Evolutionary conservation across 1,140 invertebrate species (phyloP).

Genomic region (Leptoteleia sp.): DNA sequence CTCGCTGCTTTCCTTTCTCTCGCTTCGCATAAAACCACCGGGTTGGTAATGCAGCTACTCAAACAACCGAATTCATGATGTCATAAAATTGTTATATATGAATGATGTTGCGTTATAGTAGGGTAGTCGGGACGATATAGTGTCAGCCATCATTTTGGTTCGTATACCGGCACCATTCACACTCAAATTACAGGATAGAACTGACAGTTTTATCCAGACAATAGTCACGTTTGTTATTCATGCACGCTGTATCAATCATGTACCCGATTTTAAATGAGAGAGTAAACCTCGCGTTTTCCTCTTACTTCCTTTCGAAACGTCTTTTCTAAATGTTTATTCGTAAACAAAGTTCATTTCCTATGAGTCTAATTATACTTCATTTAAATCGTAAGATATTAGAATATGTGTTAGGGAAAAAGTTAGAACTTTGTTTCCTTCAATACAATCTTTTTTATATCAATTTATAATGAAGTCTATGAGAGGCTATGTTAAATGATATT

Average conservation of each 20-base stretch:
- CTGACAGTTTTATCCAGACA: constrained; percentile 42
- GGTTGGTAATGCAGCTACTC: constrained; percentile 48
- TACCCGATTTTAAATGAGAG: no score
- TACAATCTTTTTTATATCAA: no score
- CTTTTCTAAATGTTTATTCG: no score
- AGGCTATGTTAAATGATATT: no score
- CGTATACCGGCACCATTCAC: constrained; percentile 18
- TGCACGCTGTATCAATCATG: constrained; percentile 15
- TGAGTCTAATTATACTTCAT: no score
- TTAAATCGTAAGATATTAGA: no score
- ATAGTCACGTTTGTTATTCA: constrained; percentile 30
- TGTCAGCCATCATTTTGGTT: constrained; percentile 42
- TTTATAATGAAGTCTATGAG: no score
- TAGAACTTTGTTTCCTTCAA: no score
- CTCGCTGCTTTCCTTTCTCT: constrained; percentile 48
- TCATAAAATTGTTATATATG: constrained; percentile 62
- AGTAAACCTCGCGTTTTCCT: no score
- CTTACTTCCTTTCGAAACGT: no score
- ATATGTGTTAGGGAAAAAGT: no score
- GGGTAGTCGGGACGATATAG: constrained; percentile 32
- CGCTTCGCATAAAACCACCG: constrained; percentile 44
- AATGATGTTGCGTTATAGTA: constrained; percentile 38
- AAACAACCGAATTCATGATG: constrained; percentile 59
- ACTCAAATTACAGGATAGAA: constrained; percentile 34
- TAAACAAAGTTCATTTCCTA: no score